Conservation (phyloP, 92 coral and sea anemone species). For the Meandrina meandrites region DNA sequence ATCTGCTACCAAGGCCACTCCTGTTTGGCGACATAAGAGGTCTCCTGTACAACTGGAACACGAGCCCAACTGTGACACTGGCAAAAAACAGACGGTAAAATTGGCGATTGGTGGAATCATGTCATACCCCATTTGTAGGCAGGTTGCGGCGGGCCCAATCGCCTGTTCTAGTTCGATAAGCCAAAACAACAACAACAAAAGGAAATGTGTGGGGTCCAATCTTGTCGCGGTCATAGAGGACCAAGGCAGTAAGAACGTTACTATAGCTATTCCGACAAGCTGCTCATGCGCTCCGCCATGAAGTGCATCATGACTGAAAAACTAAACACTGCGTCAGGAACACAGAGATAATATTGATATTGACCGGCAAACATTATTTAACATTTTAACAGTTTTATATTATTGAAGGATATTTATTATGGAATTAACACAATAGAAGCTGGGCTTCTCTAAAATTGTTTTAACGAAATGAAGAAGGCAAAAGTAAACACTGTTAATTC, state of each 20-base stretch:
- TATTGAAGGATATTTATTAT: too few relatives aligned
- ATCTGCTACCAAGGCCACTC: background rate
- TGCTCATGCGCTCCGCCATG: background rate
- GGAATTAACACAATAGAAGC: background rate
- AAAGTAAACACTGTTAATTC: background rate
- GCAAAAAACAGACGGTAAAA: background rate
- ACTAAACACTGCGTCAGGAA: background rate
- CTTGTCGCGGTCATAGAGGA: background rate
- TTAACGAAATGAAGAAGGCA: background rate
- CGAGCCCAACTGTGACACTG: background rate
- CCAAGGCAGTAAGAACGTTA: background rate
- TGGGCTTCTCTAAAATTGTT: background rate
- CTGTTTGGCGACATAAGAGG: background rate
- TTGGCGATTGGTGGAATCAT: background rate
- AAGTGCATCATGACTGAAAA: background rate
- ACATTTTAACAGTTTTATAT: background rate
- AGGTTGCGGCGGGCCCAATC: background rate
- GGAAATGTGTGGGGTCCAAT: background rate
- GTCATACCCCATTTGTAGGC: background rate
- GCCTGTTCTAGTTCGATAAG: background rate
- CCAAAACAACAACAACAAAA: background rate
- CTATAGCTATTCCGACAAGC: background rate
- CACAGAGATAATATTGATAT: background rate
- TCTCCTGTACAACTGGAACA: background rate
- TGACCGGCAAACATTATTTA: background rate